phyloP scores from a whole-genome alignment of 2,113 vertebrate genomes.

The Nansenia antarctica region DNA sequence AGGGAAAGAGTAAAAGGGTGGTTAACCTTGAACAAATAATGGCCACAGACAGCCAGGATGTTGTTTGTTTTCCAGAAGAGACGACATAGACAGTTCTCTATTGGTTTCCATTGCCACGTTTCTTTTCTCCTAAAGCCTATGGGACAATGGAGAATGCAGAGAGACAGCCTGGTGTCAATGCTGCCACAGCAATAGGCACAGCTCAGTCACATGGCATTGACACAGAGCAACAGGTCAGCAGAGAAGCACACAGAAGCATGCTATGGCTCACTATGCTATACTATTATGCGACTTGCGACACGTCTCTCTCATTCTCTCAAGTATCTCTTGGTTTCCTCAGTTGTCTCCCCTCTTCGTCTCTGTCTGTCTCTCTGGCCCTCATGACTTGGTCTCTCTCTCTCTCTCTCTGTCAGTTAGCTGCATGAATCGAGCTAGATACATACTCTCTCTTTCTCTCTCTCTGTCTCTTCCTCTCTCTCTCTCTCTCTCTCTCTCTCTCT shows the following conservation, averaged over 20 bases:
- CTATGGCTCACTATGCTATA: no score
- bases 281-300: no score
- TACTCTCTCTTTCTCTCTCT: not conserved
- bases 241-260: slow-evolving; percentile 2
- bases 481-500: not conserved
- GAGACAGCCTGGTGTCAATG: not conserved
- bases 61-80: slow-evolving; percentile 64
- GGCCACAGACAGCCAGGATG: slow-evolving; percentile 42
- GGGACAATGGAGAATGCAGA: not conserved
- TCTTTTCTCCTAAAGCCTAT: not conserved
- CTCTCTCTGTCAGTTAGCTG: not conserved
- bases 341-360: not conserved
- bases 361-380: not conserved
- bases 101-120: slow-evolving; percentile 37
- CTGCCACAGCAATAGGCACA: not conserved
- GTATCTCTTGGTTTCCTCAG: not conserved
- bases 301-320: not conserved
- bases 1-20: not conserved
- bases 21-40: slow-evolving; percentile 41
- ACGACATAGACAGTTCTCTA: slow-evolving; percentile 67
- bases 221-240: slow-evolving; percentile 20
- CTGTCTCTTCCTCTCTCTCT: no score
- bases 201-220: not conserved
- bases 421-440: no score
- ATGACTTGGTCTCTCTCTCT: not conserved